A percentile compares a stretch with the other conserved stretches of the same genome.
These are phyloP conservation scores for Macrotus californicus DNA, from an alignment of 2,113 vertebrate genomes.

Conservation along the genomic window DNA sequence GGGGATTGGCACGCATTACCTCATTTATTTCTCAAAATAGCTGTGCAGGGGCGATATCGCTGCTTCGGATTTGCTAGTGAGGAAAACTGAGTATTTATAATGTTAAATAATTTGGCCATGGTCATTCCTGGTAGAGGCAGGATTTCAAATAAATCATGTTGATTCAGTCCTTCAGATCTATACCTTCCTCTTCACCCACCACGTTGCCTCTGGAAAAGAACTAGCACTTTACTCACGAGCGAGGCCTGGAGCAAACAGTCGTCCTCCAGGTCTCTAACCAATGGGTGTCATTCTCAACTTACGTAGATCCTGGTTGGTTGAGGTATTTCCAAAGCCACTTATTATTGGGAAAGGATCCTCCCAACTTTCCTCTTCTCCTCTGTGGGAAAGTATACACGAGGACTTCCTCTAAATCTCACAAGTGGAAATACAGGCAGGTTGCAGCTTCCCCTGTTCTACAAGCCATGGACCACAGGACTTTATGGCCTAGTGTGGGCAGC, in stretches of 20 bases:
- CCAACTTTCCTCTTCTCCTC: not conserved
- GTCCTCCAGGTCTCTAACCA: not conserved
- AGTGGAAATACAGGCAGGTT: not conserved
- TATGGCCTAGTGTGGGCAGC: not conserved
- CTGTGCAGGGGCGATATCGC: not conserved
- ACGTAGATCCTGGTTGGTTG: too few species aligned
- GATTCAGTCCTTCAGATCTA: not conserved
- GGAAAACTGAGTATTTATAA: not conserved
- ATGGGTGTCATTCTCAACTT: not conserved
- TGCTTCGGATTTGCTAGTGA: not conserved
- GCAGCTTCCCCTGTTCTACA: not conserved
- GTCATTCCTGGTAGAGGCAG: not conserved
- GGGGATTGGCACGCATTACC: not conserved
- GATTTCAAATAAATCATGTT: not conserved
- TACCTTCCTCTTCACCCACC: not conserved
- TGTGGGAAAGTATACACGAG: not conserved
- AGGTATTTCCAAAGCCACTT: not conserved
- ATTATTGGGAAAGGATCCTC: not conserved
- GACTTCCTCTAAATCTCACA: not conserved
- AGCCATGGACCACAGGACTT: not conserved
- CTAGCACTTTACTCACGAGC: not conserved
- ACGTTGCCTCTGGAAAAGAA: not conserved
- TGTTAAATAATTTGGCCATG: not conserved
- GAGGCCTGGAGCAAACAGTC: not conserved
- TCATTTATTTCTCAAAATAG: not conserved